Conservation (phyloP, 2,113 vertebrate genomes). For the Indri indri region DNA sequence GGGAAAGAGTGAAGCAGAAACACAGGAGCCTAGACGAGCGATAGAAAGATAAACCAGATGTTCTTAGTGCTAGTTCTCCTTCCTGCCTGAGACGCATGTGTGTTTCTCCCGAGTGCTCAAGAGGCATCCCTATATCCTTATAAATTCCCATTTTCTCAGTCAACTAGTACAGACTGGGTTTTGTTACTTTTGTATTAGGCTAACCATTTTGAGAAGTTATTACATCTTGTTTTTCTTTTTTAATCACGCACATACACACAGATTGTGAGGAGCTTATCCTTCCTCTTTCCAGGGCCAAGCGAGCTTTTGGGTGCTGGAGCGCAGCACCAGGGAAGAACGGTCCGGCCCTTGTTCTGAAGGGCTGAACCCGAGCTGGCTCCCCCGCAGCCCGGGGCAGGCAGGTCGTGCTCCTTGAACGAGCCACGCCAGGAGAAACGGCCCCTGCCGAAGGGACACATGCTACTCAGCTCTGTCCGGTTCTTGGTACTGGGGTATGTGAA, state of each 20-base stretch:
- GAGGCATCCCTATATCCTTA: neutral
- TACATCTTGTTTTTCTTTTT: neutral
- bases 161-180: neutral
- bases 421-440: neutral
- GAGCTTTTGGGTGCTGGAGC: neutral
- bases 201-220: neutral
- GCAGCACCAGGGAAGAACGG: neutral
- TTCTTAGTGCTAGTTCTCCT: neutral
- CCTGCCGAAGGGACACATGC: neutral
- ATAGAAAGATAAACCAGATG: neutral
- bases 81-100: neutral
- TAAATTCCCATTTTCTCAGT: neutral
- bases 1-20: neutral
- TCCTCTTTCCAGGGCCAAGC: neutral
- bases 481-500: no score
- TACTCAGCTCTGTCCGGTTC: neutral
- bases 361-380: fast-evolving
- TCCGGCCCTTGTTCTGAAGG: neutral
- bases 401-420: neutral
- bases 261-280: neutral
- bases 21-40: neutral
- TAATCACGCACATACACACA: neutral
- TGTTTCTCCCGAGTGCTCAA: neutral
- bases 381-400: neutral
- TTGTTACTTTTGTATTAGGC: neutral